Conservation (phyloP, 2,113 vertebrate genomes). For the Oenanthe oenanthe region DNA sequence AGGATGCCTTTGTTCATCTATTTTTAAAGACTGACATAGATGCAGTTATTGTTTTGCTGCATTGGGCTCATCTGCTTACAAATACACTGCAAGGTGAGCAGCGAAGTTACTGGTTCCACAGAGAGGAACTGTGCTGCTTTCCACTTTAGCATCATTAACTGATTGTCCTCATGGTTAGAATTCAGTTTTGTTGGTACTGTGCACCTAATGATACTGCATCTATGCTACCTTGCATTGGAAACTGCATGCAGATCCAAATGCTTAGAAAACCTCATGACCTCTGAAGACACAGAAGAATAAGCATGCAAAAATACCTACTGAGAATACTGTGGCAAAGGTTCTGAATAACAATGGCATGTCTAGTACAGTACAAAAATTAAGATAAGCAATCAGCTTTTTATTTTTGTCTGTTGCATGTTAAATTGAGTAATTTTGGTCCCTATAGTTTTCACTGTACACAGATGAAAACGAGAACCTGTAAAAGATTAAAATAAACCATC, state of each 20-base stretch:
- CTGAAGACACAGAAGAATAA: neutral
- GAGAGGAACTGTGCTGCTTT: neutral
- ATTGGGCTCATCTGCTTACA: neutral
- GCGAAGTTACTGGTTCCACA: neutral
- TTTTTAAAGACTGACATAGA: neutral
- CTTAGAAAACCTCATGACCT: neutral
- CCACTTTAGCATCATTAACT: neutral
- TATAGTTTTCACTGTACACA: neutral
- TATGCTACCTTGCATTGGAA: neutral
- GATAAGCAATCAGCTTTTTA: neutral
- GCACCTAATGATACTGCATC: neutral
- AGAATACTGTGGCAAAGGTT: neutral
- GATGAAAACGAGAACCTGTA: neutral
- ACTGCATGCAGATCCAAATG: neutral
- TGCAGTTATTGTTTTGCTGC: neutral
- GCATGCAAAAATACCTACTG: neutral
- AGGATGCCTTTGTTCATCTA: neutral
- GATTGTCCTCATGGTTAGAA: neutral
- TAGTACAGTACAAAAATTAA: neutral
- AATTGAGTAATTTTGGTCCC: neutral
- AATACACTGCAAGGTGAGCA: neutral
- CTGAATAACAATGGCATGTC: neutral
- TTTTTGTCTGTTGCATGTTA: neutral
- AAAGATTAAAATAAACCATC: neutral
- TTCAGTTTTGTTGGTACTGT: neutral